Percentiles rank a stretch among this genome's conserved stretches.
phyloP scores from a whole-genome alignment of 2,113 vertebrate genomes.

The Myotis lucifugus region DNA sequence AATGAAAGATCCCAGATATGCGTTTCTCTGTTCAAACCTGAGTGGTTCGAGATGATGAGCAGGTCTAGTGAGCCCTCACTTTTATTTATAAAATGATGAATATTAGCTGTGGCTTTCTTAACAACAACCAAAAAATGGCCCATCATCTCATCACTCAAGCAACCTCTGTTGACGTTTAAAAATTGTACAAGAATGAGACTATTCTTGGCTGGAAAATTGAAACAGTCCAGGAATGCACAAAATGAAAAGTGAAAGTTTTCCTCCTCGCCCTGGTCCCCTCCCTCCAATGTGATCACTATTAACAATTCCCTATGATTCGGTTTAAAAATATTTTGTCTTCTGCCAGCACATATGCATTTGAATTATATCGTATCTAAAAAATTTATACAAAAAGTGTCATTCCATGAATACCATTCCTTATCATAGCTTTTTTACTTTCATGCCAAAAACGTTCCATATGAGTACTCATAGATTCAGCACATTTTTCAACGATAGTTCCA shows the following conservation, averaged over 20 bases:
- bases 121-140: not conserved
- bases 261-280: not conserved
- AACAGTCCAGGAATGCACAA: slow-evolving; percentile 41
- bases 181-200: slow-evolving; percentile 18
- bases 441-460: not conserved
- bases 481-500: not conserved
- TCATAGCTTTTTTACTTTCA: not conserved
- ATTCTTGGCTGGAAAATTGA: slow-evolving; percentile 51
- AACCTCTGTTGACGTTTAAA: slow-evolving; percentile 25
- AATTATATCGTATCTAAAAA: slow-evolving; percentile 28
- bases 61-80: not conserved
- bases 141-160: slow-evolving; percentile 17
- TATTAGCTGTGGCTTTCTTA: not conserved
- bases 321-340: slow-evolving; percentile 30
- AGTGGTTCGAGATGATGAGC: not conserved
- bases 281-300: not conserved
- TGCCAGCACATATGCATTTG: slow-evolving; percentile 11
- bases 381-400: not conserved
- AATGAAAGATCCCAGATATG: not conserved
- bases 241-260: slow-evolving; percentile 53
- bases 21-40: not conserved
- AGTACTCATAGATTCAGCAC: not conserved
- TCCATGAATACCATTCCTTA: not conserved
- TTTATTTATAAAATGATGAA: slow-evolving; percentile 3
- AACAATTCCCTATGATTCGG: not conserved